Conservation (phyloP, 2,113 vertebrate genomes). For the Actenoides lindsayi region DNA sequence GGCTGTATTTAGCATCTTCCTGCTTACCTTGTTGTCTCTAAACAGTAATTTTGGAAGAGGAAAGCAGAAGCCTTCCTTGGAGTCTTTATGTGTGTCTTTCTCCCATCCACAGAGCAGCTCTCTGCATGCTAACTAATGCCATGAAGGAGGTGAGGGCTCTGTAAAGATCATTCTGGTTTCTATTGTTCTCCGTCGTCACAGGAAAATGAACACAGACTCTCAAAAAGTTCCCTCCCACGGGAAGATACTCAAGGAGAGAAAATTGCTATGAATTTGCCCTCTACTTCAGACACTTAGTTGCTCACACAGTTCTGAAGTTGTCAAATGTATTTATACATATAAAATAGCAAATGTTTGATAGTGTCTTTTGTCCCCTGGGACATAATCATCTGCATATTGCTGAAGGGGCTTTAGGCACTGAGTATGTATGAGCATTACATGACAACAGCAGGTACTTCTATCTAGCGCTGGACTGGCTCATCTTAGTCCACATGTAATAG, state of each 20-base stretch:
- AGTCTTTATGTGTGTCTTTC: not conserved
- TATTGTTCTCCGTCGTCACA: slow-evolving; percentile 46
- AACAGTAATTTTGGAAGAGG: not conserved
- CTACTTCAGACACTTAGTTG: slow-evolving; percentile 54
- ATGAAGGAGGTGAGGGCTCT: not conserved
- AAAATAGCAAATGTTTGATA: slow-evolving; percentile 58
- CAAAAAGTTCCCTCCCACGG: slow-evolving; percentile 62
- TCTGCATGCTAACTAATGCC: slow-evolving; percentile 42
- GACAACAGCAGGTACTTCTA: not conserved
- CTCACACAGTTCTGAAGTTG: slow-evolving; percentile 53
- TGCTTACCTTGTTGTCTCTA: not conserved
- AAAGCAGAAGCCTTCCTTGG: not conserved
- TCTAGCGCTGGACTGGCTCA: not conserved
- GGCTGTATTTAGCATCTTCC: not conserved
- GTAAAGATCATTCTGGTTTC: slow-evolving; percentile 50
- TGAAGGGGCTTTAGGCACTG: not conserved
- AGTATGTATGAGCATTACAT: not conserved
- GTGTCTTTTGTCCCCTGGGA: slow-evolving; percentile 28
- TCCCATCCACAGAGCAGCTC: slow-evolving; percentile 23
- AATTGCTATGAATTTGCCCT: slow-evolving; percentile 69
- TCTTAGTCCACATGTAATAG: not conserved
- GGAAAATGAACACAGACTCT: slow-evolving; percentile 63
- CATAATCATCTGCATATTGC: slow-evolving; percentile 47
- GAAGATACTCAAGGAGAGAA: slow-evolving; percentile 67
- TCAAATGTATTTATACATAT: slow-evolving; percentile 59